A percentile compares a stretch with the other conserved stretches of the same genome.
phyloP scores from a whole-genome alignment of 2,797 vertebrate species.

The Enteromius mattozi region DNA sequence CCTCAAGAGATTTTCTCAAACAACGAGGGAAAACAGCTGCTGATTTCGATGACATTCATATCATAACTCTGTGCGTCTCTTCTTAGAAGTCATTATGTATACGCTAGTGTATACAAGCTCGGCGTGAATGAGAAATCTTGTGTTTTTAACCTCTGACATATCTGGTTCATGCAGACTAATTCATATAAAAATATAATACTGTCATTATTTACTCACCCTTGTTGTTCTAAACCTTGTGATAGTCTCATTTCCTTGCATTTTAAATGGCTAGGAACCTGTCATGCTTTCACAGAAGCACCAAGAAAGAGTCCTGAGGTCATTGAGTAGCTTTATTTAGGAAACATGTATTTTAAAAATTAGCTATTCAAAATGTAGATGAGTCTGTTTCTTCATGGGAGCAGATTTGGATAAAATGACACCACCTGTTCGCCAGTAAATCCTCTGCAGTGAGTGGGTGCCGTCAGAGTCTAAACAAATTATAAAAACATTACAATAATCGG shows the following conservation, averaged over 20 bases:
- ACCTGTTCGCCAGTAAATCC: not conserved
- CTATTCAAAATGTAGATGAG: not conserved
- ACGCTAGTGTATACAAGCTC: not conserved
- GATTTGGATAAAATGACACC: not conserved
- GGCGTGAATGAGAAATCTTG: not conserved
- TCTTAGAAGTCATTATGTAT: not conserved
- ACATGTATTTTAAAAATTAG: not conserved
- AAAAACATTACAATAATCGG: not conserved
- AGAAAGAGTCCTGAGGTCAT: not conserved
- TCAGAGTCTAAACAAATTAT: not conserved
- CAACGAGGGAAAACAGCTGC: constrained; percentile 34
- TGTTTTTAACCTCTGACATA: constrained; percentile 7
- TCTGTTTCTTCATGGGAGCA: not conserved
- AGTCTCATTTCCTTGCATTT: not conserved
- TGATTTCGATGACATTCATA: constrained; percentile 25
- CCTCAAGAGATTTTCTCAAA: constrained; percentile 20
- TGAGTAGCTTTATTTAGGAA: not conserved
- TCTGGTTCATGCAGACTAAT: not conserved
- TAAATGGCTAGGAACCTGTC: not conserved
- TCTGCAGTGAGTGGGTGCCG: not conserved
- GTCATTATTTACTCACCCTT: not conserved
- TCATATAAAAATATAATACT: not conserved
- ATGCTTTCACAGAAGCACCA: not conserved
- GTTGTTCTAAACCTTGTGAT: constrained; percentile 1
- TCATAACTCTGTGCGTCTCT: constrained; percentile 5